These are phyloP conservation scores for Melanotaenia trifasciata DNA, from an alignment of 2,797 vertebrate species.

Conservation along the genomic window DNA sequence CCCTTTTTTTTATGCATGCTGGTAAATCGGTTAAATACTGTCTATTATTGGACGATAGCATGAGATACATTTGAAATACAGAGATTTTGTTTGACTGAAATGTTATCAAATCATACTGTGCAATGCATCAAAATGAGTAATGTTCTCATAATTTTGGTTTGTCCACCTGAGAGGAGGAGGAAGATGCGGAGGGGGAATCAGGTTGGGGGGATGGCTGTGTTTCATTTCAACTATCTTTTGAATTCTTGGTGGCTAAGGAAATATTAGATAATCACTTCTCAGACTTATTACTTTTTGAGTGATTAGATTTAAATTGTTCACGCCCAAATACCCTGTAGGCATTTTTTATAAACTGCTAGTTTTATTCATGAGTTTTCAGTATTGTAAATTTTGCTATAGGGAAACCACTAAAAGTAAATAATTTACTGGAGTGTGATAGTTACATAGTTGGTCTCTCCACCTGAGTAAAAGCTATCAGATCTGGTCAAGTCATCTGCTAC, in stretches of 20 bases:
- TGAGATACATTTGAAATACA: constrained; percentile 50
- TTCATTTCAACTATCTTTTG: constrained; percentile 35
- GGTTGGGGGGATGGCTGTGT: constrained; percentile 15
- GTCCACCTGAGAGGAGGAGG: constrained; percentile 38
- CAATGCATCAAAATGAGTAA: constrained; percentile 66
- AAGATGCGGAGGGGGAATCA: not conserved
- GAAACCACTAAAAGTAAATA: constrained; percentile 39
- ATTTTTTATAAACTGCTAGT: constrained; percentile 31
- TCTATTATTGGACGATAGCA: constrained; percentile 40
- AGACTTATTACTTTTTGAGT: constrained; percentile 33
- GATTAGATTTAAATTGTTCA: constrained; percentile 10
- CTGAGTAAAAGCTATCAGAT: constrained; percentile 65
- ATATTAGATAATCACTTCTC: constrained; percentile 29
- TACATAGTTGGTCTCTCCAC: constrained; percentile 39
- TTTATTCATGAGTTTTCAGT: constrained; percentile 8
- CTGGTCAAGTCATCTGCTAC: constrained; percentile 66
- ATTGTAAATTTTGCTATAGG: constrained; percentile 11
- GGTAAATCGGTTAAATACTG: constrained; percentile 54
- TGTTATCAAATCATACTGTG: constrained; percentile 57
- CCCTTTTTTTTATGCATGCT: constrained; percentile 53
- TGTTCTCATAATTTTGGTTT: constrained; percentile 47
- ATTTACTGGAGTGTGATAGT: constrained; percentile 47
- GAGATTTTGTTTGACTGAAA: constrained; percentile 54
- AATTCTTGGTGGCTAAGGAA: constrained; percentile 46
- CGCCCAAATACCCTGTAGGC: not conserved